Conservation (phyloP, 2,113 vertebrate genomes). For the Chiloscyllium plagiosum region DNA sequence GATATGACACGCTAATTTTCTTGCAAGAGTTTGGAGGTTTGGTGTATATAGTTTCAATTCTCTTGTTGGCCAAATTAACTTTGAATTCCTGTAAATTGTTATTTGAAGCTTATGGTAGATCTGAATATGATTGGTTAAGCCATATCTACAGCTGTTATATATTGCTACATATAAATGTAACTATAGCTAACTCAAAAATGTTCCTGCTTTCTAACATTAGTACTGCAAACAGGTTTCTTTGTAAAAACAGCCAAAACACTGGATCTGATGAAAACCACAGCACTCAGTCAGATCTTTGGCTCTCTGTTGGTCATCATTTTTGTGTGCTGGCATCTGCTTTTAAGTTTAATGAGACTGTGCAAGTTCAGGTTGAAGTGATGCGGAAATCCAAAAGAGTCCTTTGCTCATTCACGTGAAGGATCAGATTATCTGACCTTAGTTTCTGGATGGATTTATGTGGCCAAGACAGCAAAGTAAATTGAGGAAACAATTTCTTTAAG, state of each 20-base stretch:
- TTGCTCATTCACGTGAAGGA: not conserved
- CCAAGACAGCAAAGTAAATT: not conserved
- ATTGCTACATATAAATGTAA: not conserved
- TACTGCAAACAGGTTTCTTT: not conserved
- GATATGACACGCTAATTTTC: not conserved
- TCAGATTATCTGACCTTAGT: not conserved
- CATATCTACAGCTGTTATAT: not conserved
- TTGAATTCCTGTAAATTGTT: not conserved
- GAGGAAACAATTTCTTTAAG: not conserved
- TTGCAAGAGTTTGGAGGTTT: not conserved
- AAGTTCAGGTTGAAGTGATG: constrained; percentile 16
- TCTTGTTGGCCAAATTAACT: not conserved
- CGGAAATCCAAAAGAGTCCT: not conserved
- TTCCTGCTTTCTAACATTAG: not conserved
- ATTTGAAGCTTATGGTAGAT: not conserved
- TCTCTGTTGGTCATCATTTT: not conserved
- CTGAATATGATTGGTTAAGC: not conserved
- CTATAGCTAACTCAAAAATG: not conserved
- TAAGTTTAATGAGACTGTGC: not conserved
- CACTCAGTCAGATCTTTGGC: not conserved
- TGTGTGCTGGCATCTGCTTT: not conserved
- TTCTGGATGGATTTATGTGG: not conserved
- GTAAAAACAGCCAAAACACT: not conserved
- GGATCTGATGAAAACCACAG: not conserved
- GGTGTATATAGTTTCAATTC: not conserved